phyloP scores from a whole-genome alignment of 2,888 invertebrate species.

The Macaria liturata region DNA sequence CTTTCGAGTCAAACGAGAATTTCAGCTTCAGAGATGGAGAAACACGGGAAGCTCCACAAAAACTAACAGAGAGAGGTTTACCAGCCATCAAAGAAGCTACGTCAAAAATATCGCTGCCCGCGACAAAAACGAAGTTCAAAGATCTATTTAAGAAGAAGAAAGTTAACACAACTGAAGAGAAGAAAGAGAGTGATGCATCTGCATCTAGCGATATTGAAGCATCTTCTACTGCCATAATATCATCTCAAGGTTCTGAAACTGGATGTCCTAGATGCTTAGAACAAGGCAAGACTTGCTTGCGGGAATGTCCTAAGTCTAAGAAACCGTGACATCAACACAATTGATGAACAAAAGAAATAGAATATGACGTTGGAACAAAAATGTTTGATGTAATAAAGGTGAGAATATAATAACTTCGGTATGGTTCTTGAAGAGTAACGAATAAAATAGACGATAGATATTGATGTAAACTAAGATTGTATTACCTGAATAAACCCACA shows the following conservation, averaged over 20 bases:
- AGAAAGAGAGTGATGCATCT: background rate
- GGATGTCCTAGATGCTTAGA: slow-evolving; percentile 51
- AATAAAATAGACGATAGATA: too few species aligned
- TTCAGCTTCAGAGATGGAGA: slow-evolving; percentile 11
- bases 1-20: slow-evolving; percentile 17
- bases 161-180: background rate
- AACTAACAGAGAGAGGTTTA: background rate
- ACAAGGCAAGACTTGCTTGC: slow-evolving; percentile 49
- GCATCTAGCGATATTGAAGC: too few species aligned
- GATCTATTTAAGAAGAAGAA: background rate
- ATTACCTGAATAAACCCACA: too few species aligned
- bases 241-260: too few species aligned
- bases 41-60: slow-evolving; percentile 1
- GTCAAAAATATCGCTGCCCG: background rate
- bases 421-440: too few species aligned
- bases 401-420: too few species aligned
- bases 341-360: too few species aligned
- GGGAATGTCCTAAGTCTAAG: slow-evolving; percentile 47
- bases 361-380: too few species aligned
- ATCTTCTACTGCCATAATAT: too few species aligned
- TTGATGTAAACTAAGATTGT: too few species aligned
- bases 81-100: background rate
- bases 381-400: too few species aligned
- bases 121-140: background rate
- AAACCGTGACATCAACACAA: slow-evolving; percentile 11